Percentiles rank a stretch among this genome's conserved stretches.
Conservation (phyloP, 2,113 vertebrate species). For the Phalacrocorax carbo region DNA sequence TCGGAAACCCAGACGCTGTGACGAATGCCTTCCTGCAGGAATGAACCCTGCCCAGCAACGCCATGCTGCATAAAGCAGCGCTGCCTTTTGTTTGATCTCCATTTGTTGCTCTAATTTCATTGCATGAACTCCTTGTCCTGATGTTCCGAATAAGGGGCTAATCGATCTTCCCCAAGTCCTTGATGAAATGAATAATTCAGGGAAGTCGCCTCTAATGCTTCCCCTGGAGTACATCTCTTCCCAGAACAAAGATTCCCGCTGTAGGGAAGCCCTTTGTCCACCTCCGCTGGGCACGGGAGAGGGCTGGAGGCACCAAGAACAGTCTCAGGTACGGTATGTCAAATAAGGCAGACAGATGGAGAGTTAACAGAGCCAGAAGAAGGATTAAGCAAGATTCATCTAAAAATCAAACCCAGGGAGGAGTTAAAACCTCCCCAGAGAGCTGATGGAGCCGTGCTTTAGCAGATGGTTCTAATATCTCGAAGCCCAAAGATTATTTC, state of each 20-base stretch:
- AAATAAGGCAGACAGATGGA: not conserved
- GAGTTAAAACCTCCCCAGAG: not conserved
- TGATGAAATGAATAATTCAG: not conserved
- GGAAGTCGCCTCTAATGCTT: not conserved
- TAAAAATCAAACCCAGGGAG: not conserved
- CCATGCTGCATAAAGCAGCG: not conserved
- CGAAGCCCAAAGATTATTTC: conserved; percentile 3
- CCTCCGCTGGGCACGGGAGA: not conserved
- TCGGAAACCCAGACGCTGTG: not conserved
- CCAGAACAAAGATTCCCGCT: not conserved
- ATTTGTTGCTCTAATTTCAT: not conserved
- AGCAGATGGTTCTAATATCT: conserved; percentile 41
- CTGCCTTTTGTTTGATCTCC: not conserved
- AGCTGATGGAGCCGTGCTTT: not conserved
- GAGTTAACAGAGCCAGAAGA: not conserved
- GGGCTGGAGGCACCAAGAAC: not conserved
- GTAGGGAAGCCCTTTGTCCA: not conserved
- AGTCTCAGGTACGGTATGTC: not conserved
- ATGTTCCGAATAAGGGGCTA: not conserved
- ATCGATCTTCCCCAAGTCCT: not conserved
- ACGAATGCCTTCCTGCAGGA: not conserved
- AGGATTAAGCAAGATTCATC: conserved; percentile 18
- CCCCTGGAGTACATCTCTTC: not conserved
- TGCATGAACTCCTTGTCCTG: not conserved
- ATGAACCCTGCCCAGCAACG: not conserved